phyloP scores from a whole-genome alignment of 2,888 invertebrate genomes.

The Parthenolecanium corni region DNA sequence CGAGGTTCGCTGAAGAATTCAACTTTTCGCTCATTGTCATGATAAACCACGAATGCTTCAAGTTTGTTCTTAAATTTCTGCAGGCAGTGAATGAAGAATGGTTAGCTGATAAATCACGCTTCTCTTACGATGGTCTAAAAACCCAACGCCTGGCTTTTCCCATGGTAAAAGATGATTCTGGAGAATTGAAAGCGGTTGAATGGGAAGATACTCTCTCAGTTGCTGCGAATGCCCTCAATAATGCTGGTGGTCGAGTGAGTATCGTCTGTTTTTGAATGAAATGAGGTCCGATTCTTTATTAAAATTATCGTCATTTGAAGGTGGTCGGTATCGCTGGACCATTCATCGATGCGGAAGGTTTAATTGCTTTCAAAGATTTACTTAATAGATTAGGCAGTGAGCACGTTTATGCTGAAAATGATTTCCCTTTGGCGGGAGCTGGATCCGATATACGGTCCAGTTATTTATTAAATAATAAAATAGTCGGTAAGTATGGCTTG shows the following conservation, averaged over 20 bases:
- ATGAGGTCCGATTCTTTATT: neutral
- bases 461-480: slow-evolving; percentile 82
- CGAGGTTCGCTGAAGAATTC: too few relatives aligned
- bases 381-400: slow-evolving; percentile 79
- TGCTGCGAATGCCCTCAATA: slow-evolving; percentile 34
- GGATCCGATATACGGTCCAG: slow-evolving; percentile 76
- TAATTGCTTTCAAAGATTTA: slow-evolving; percentile 85
- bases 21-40: too few relatives aligned
- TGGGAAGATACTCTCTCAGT: slow-evolving; percentile 92
- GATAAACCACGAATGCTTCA: neutral
- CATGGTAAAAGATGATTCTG: slow-evolving; percentile 68
- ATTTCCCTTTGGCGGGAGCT: slow-evolving; percentile 66
- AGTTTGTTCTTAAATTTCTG: neutral
- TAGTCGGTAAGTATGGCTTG: slow-evolving; percentile 55
- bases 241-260: slow-evolving; percentile 30
- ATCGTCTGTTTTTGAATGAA: neutral
- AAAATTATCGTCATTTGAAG: slow-evolving; percentile 34
- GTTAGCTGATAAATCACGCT: slow-evolving; percentile 94
- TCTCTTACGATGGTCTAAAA: slow-evolving; percentile 93
- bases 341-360: slow-evolving; percentile 78
- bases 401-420: slow-evolving; percentile 76
- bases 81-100: slow-evolving; percentile 98
- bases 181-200: slow-evolving; percentile 67
- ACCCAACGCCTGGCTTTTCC: slow-evolving; percentile 87
- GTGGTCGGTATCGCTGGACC: slow-evolving; percentile 82